Evolutionary conservation across 2,113 vertebrate species (phyloP), one percentile per base, ranked within the genome.

Genomic region (Gobio gobio): DNA sequence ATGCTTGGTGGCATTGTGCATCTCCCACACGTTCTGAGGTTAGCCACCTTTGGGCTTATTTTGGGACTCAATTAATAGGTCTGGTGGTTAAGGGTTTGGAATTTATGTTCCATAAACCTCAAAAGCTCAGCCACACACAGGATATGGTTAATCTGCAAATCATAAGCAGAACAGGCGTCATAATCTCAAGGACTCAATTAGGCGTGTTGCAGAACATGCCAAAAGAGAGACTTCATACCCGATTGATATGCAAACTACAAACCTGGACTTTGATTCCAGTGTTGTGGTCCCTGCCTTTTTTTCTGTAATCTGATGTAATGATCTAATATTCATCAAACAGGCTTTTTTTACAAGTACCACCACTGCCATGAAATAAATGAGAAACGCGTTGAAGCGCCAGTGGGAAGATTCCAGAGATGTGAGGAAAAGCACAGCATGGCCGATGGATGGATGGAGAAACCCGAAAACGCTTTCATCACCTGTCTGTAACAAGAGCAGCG

Each of bases 71-170:
- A 36, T 81, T 68, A 81, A 80, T 29, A 47, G 40, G 78, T 66
- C 43, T 64, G 9, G 59, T 61, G 56, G 77, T 40, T 61, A 8
- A 79, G 20, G 2, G 43, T 66, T 59, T 49, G 58, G 24, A 80
- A 81, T 81, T 36, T 63, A 81, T 68, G 59, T 61, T 68, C 10
- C 45, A 68, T 81, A 68, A 81, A 81, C 43, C 45, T 68, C 59
- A 13, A 64, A 81, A 66, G 59, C 43, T 49, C 26, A 51, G 66
- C 61, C 26, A n/a, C 79, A 68, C 5, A 64, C 79, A 81, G 63
- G 61, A 81, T 33, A 81, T 47, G 45, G 10, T 20, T 33, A 64
- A 80, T 80, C 78, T 12, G n/a, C 78, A 49, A 49, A 81, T 63
- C n/a, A 29, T 10, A 64, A 49, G 10, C 36, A 33, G 36, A 61